Evolutionary conservation across 2,113 vertebrate species (phyloP).

Genomic region (Capreolus pygargus): DNA sequence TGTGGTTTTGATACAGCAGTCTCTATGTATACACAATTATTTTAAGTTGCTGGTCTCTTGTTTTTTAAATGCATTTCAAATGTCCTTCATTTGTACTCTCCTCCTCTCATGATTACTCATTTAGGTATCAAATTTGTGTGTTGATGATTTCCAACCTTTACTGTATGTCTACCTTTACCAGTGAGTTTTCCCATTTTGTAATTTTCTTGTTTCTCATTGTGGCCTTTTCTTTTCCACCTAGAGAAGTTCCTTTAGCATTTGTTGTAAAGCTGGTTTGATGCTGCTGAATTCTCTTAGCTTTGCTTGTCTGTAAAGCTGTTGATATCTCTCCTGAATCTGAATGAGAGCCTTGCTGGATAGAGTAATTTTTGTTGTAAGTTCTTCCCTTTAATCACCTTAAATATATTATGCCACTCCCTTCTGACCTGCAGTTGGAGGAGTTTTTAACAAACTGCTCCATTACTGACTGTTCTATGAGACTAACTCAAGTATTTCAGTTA

Average conservation of each 20-base stretch:
- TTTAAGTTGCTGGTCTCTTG: background rate
- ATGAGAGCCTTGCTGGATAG: background rate
- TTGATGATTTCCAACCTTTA: background rate
- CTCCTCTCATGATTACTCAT: background rate
- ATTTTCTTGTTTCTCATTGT: background rate
- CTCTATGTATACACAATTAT: background rate
- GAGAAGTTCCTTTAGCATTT: background rate
- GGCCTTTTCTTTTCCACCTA: background rate
- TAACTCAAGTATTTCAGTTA: background rate
- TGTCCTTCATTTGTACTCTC: background rate
- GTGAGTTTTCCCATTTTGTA: background rate
- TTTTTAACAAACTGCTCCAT: background rate
- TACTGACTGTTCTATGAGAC: background rate
- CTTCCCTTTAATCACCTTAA: background rate
- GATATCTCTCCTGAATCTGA: background rate
- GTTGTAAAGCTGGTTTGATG: background rate
- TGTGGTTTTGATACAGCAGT: background rate
- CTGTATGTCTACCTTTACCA: background rate
- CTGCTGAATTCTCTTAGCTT: background rate
- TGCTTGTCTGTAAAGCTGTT: background rate
- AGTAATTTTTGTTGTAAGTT: background rate
- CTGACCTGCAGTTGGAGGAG: background rate
- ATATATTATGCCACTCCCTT: background rate
- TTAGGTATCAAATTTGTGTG: background rate
- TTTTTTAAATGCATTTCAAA: background rate